A percentile compares a stretch with the other conserved stretches of the same genome.
Conservation (phyloP, 1,140 invertebrate species). For the Scaptomyza hsui region DNA sequence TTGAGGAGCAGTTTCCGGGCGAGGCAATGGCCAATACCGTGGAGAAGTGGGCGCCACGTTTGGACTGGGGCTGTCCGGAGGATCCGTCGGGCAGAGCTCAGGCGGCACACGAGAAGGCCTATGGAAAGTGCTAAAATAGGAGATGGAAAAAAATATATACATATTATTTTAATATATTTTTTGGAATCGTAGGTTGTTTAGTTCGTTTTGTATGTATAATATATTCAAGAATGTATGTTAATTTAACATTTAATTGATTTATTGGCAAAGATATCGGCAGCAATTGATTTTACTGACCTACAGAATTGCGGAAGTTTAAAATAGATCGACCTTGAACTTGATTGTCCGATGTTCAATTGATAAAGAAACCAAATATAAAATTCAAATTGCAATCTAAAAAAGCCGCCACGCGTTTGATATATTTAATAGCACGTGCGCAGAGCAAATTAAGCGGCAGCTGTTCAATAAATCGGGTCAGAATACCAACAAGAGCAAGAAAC, state of each 20-base stretch:
- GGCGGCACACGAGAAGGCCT: slow-evolving; percentile 47
- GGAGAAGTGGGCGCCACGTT: slow-evolving; percentile 67
- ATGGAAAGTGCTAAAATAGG: slow-evolving; percentile 40
- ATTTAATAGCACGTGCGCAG: background rate
- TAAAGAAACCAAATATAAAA: no score
- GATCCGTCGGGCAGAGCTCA: slow-evolving; percentile 74
- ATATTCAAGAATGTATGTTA: background rate
- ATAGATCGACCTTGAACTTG: slow-evolving; percentile 17
- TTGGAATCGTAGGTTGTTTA: no score
- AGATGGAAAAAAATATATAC: background rate
- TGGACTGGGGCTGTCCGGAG: slow-evolving; percentile 72
- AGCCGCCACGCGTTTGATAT: no score
- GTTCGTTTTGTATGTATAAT: background rate
- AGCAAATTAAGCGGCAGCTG: slow-evolving; percentile 14
- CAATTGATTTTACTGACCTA: background rate
- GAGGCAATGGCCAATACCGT: slow-evolving; percentile 58
- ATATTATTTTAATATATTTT: no score
- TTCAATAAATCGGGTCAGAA: background rate
- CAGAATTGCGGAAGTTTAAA: background rate
- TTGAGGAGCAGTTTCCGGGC: slow-evolving; percentile 64
- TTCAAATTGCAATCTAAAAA: no score
- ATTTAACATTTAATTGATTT: background rate
- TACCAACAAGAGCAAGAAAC: background rate
- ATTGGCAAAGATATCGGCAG: background rate
- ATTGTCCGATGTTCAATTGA: slow-evolving; percentile 6